These are phyloP conservation scores for Elysia crispata DNA, from an alignment of 2,888 invertebrate species.

Conservation along the genomic window DNA sequence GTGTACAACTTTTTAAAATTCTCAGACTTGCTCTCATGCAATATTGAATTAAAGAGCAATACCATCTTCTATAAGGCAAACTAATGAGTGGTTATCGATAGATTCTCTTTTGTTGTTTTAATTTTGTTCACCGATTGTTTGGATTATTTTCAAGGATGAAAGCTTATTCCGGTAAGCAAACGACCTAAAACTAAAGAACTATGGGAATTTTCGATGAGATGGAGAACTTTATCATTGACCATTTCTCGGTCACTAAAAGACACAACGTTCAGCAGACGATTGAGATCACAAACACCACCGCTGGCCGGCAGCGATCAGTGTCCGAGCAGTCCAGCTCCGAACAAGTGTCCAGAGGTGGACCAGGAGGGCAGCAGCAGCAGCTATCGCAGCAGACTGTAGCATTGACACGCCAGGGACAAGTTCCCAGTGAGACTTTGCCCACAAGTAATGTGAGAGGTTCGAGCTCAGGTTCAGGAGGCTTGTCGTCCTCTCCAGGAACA, in stretches of 20 bases:
- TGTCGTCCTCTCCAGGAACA: neutral
- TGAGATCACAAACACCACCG: conserved; percentile 35
- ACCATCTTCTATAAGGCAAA: no score
- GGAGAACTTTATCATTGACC: conserved; percentile 50
- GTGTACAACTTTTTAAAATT: no score
- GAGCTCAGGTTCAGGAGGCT: neutral
- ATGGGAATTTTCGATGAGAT: conserved; percentile 50
- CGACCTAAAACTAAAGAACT: neutral
- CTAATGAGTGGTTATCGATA: no score
- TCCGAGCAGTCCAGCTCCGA: conserved; percentile 27
- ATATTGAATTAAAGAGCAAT: no score
- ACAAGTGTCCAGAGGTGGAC: conserved; percentile 28
- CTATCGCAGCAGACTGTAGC: conserved; percentile 38
- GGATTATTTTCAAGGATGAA: no score
- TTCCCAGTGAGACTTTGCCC: conserved; percentile 24
- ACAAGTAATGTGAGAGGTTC: neutral
- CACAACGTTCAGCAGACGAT: conserved; percentile 48
- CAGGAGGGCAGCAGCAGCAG: conserved; percentile 1
- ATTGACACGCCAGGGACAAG: conserved; percentile 42
- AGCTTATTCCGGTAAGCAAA: no score
- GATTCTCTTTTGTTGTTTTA: no score
- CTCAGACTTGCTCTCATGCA: no score
- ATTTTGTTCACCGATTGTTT: no score
- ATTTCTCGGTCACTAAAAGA: conserved; percentile 46
- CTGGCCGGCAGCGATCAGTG: conserved; percentile 36